These are phyloP conservation scores for Numida meleagris DNA, from an alignment of 2,113 vertebrate genomes.

Conservation along the genomic window DNA sequence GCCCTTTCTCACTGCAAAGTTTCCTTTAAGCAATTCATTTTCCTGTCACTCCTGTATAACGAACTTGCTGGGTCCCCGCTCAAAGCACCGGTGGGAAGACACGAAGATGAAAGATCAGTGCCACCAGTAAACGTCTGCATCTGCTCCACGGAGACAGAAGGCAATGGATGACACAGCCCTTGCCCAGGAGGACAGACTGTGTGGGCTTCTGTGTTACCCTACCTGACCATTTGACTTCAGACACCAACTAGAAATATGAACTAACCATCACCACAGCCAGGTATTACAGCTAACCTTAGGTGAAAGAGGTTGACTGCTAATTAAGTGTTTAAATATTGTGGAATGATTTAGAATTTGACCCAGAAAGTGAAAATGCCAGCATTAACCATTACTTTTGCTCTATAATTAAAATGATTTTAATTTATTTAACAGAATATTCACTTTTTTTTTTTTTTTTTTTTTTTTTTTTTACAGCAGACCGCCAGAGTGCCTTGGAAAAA, in stretches of 20 bases:
- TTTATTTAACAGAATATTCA: slow-evolving; percentile 12
- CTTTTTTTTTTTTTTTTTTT: background rate
- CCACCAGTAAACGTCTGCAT: background rate
- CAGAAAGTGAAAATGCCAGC: background rate
- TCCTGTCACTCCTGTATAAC: background rate
- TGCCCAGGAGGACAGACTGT: background rate
- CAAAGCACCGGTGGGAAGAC: background rate
- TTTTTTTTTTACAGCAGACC: background rate
- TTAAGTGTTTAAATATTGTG: background rate
- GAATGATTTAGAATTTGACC: background rate
- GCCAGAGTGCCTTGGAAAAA: background rate
- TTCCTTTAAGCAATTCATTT: slow-evolving; percentile 19
- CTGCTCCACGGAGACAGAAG: background rate
- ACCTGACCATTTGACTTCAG: background rate
- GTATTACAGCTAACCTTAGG: background rate
- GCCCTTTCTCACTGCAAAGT: background rate
- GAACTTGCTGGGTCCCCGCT: background rate
- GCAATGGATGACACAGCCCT: background rate
- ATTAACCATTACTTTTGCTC: background rate
- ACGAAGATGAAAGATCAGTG: background rate
- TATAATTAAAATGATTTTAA: background rate
- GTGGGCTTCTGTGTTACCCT: background rate
- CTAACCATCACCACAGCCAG: background rate
- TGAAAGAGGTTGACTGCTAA: background rate
- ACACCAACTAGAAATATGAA: background rate